Percentiles rank a stretch among this genome's conserved stretches.
Conservation (phyloP, 2,888 invertebrate species). For the Sarcophaga subvicina region DNA sequence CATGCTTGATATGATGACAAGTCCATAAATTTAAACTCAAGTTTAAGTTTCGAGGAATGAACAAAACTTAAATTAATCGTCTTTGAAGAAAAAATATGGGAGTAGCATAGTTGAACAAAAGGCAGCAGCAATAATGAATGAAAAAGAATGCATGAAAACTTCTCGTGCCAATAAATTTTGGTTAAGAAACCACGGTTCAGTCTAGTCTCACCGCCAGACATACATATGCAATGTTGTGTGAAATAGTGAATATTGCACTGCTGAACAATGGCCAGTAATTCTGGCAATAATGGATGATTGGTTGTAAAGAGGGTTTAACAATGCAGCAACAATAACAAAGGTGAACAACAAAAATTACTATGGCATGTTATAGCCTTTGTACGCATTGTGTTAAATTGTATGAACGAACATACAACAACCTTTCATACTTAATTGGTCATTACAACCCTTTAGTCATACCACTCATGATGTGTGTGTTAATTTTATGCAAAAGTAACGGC, state of each 20-base stretch:
- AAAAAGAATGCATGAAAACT: slow-evolving; percentile 30
- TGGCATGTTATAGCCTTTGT: background rate
- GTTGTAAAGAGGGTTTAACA: slow-evolving; percentile 31
- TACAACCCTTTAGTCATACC: too few relatives aligned
- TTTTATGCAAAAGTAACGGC: too few relatives aligned
- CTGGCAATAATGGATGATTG: background rate
- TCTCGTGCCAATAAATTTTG: slow-evolving; percentile 60
- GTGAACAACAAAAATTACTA: slow-evolving; percentile 15
- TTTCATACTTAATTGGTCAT: background rate
- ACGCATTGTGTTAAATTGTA: background rate
- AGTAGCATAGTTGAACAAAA: slow-evolving; percentile 4
- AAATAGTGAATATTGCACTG: background rate
- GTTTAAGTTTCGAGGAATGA: background rate
- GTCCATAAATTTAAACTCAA: slow-evolving; percentile 60
- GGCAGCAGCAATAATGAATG: background rate
- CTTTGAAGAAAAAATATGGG: background rate
- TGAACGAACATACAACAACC: background rate
- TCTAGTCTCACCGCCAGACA: slow-evolving; percentile 39
- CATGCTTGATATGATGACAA: slow-evolving; percentile 55
- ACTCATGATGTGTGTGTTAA: too few relatives aligned
- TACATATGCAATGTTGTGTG: background rate
- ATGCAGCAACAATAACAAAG: slow-evolving; percentile 15
- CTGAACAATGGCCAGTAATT: background rate
- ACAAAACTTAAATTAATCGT: background rate
- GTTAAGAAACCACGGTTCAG: slow-evolving; percentile 44